Base-by-base conservation (phyloP, 2,113 vertebrate species). In the Ctenomys sociabilis region DNA sequence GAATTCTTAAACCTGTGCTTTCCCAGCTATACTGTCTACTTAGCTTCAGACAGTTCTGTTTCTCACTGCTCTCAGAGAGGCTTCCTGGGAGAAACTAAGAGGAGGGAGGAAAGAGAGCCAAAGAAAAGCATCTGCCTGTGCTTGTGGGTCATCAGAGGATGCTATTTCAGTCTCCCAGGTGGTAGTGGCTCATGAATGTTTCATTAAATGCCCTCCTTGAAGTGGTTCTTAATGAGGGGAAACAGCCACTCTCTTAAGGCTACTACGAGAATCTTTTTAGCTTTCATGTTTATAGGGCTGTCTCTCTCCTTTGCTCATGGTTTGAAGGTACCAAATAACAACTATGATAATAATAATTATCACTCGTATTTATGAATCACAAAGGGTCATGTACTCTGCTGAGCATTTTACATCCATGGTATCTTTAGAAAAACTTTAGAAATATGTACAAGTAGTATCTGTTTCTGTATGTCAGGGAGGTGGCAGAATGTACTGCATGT, bases 141-240 rank as follows among this genome's bases (percentile, higher is more conserved):
- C 32, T 4, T 16, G 57, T 82, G 80, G 81, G 80, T 84, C 84
- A 72, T 26, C 30, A 57, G 84, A 63, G 75, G 28, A 87, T 91
- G 80, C 63, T 81, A 89, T 87, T 93, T 95, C 49, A 49, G 64
- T 40, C 14, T 94, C 73, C 85, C 84, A 86, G 85, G 72, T 54
- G 73, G 83, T 13, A 22, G 78, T 7, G 59, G 82, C 30, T 83
- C 37, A 52, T 37, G 70, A 78, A 75, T 86, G n/a, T 83, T 96
- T 96, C 59, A 95, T 95, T 88, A 94, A 92, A 83, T 49, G 57
- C 19, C 7, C 7, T 93, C 92, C 13, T 70, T 75, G 28, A 87
- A 63, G 61, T 84, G 43, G 43, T 22, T 77, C 63, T 85, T 92
- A 75, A 78, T 43, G 68, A 75, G 59, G 57, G 57, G 40, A 90